phyloP scores from a whole-genome alignment of 2,113 vertebrate genomes.

The Eclectus roratus region DNA sequence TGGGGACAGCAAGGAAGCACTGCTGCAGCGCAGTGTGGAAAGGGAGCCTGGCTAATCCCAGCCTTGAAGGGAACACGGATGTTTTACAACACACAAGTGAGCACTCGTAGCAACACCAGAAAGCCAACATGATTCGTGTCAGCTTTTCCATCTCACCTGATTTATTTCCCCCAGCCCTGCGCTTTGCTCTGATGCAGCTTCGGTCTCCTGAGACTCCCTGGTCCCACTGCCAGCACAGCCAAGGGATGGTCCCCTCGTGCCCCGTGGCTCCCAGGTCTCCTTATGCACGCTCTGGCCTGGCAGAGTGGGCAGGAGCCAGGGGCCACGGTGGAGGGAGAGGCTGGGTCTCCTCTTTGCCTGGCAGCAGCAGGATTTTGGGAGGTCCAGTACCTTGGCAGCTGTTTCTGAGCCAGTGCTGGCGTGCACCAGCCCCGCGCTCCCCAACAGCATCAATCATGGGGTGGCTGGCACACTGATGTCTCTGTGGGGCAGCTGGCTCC shows the following conservation, averaged over 20 bases:
- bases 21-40: neutral
- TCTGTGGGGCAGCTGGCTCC: neutral
- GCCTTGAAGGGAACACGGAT: neutral
- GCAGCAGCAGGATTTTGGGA: conserved; percentile 41
- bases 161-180: neutral
- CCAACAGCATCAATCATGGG: neutral
- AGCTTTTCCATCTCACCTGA: neutral
- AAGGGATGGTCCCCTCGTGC: rapidly evolving
- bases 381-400: conserved; percentile 17
- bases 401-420: conserved; percentile 27
- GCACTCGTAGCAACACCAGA: neutral
- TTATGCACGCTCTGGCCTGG: neutral
- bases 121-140: neutral
- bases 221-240: neutral
- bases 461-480: neutral
- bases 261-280: neutral
- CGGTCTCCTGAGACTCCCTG: rapidly evolving
- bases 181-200: neutral
- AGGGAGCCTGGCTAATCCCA: neutral
- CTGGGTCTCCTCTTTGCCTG: neutral
- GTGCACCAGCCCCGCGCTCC: neutral
- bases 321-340: neutral
- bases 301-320: neutral
- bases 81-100: neutral
- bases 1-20: neutral